phyloP scores from a whole-genome alignment of 2,888 invertebrate species.

The Crossocerus cetratus region DNA sequence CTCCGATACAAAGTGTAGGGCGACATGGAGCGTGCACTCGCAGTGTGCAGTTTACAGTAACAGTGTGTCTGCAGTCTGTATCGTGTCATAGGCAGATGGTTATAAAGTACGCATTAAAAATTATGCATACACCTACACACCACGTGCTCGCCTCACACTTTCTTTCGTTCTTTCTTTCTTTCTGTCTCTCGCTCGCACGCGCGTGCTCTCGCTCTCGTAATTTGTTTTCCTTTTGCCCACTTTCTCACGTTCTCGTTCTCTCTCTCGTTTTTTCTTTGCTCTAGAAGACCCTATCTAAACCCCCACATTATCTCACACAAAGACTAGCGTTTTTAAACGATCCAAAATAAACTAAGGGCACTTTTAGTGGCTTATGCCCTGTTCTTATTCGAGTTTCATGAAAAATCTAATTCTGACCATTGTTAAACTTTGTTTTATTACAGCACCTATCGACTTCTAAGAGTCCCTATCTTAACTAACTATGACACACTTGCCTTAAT shows the following conservation, averaged over 20 bases:
- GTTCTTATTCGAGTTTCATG: conserved; percentile 75
- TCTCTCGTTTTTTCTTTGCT: conserved; percentile 51
- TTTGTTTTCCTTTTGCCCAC: conserved; percentile 39
- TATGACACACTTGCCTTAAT: conserved; percentile 80
- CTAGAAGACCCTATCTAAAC: conserved; percentile 69
- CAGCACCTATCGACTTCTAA: conserved; percentile 80
- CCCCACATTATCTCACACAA: conserved; percentile 72
- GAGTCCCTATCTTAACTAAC: conserved; percentile 71
- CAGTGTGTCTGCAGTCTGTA: conserved; percentile 67
- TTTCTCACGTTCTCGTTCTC: conserved; percentile 48
- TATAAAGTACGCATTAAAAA: conserved; percentile 52
- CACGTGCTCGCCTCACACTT: conserved; percentile 47
- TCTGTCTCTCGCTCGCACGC: conserved; percentile 45
- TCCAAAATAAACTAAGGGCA: conserved; percentile 76
- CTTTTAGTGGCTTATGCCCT: conserved; percentile 75
- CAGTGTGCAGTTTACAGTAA: conserved; percentile 69
- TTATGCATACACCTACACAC: conserved; percentile 59
- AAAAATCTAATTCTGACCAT: conserved; percentile 83
- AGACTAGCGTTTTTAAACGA: conserved; percentile 74
- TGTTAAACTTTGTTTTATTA: conserved; percentile 80
- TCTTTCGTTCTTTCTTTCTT: conserved; percentile 50
- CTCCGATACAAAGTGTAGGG: conserved; percentile 65
- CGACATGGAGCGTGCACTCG: conserved; percentile 66
- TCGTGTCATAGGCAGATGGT: conserved; percentile 66
- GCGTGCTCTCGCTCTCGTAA: conserved; percentile 41